Evolutionary conservation across 2,888 invertebrate genomes (phyloP).

Genomic region (Eupithecia pulchellata): DNA sequence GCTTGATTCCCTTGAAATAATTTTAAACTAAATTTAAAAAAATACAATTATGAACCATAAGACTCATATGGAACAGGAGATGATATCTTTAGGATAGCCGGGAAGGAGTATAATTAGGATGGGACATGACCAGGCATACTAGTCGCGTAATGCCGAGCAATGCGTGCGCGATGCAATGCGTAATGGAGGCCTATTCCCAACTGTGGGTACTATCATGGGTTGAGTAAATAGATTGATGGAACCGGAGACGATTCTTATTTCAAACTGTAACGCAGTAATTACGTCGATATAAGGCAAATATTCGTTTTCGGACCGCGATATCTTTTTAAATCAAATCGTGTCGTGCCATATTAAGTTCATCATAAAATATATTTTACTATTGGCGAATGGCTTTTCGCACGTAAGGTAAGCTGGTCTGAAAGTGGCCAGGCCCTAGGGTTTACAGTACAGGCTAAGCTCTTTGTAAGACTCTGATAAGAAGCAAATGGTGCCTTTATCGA

Average conservation of each 20-base stretch:
- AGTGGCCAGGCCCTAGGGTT: constrained; percentile 9
- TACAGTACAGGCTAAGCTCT: background rate
- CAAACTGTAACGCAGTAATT: background rate
- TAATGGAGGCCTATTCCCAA: too few relatives aligned
- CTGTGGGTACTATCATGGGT: too few relatives aligned
- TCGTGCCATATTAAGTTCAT: constrained; percentile 7
- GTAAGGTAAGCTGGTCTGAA: constrained; percentile 35
- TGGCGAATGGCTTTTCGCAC: constrained; percentile 25
- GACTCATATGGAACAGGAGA: background rate
- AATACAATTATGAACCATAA: background rate
- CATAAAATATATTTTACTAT: constrained; percentile 29
- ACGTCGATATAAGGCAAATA: background rate
- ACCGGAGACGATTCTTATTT: background rate
- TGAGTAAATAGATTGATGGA: too few relatives aligned
- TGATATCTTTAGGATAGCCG: too few relatives aligned
- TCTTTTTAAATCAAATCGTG: background rate
- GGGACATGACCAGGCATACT: too few relatives aligned
- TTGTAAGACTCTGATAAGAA: background rate
- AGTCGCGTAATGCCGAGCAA: too few relatives aligned
- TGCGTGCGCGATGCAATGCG: too few relatives aligned
- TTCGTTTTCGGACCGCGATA: background rate
- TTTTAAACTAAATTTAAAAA: background rate
- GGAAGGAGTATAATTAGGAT: too few relatives aligned
- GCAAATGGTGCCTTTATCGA: background rate
- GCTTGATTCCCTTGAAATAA: background rate